Base-by-base conservation (phyloP, 2,797 vertebrate species). In the Clarias pachynema region DNA sequence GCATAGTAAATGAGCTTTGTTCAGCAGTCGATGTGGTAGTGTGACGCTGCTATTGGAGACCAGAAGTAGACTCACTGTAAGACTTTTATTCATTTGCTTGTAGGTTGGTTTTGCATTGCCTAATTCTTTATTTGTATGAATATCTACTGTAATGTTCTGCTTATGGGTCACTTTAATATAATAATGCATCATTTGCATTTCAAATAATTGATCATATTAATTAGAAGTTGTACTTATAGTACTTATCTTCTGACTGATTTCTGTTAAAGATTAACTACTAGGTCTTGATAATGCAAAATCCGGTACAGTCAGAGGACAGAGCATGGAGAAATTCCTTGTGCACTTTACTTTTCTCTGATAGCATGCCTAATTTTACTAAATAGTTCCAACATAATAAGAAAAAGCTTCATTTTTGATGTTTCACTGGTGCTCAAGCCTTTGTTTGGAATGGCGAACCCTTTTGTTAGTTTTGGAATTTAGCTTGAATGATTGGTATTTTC, bases 401-500 rank as follows among this genome's bases (percentile, higher is more conserved):
- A 75, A 53, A 15, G 1, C 9, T 77, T 78, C 74, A 62, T n/a
- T n/a, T n/a, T 60, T 59, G 40, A 59, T n/a, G 24, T 62, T 10
- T 24, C 7, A 15, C 26, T 15, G 0, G 74, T 34, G 44, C 24
- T 53, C 1, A 10, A 26, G 44, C 5, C 12, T 53, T 53, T 40
- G 34, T 60, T 79, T 56, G 29, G 16, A 49, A 16, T 40, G 63
- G 29, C 24, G 29, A 18, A 40, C 14, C 5, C 31, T 29, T 59
- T 9, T 44, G 18, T 85, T 70, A 15, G 0, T 6, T 3, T 62
- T 62, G 31, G 59, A 49, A 72, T 73, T 79, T 83, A 56, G 26
- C 65, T 34, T n/a, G 31, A 49, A 65, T 65, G 65, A 20, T 7
- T 49, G 65, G 73, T 78, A 60, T 77, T 69, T 82, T 16, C n/a